phyloP scores from a whole-genome alignment of 2,888 invertebrate species.

The Pollenia griseotomentosa region DNA sequence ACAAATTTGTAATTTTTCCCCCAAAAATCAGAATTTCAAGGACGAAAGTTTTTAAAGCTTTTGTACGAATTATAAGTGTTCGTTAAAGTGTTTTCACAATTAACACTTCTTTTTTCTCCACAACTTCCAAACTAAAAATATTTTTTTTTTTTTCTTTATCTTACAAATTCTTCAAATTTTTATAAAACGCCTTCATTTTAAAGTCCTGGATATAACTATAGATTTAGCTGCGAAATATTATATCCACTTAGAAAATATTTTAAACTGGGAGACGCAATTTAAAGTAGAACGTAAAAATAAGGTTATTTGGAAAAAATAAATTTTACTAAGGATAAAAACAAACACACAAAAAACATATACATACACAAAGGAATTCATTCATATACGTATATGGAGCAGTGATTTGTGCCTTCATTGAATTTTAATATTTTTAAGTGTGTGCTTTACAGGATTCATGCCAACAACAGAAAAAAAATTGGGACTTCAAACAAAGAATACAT shows the following conservation, averaged over 20 bases:
- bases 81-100: too few relatives aligned
- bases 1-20: too few relatives aligned
- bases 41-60: too few relatives aligned
- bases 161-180: background rate
- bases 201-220: conserved; percentile 1
- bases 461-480: conserved; percentile 30
- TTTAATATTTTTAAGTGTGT: conserved; percentile 62
- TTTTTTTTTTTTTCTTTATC: background rate
- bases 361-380: background rate
- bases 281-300: conserved; percentile 20
- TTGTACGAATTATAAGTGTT: too few relatives aligned
- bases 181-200: background rate
- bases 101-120: too few relatives aligned
- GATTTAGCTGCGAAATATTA: background rate
- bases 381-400: background rate
- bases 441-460: conserved; percentile 47
- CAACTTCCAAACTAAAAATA: too few relatives aligned
- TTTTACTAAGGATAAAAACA: background rate
- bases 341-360: background rate
- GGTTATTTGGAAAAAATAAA: conserved; percentile 41
- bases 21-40: too few relatives aligned
- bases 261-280: background rate
- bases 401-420: conserved; percentile 59
- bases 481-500: conserved; percentile 36
- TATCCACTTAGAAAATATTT: background rate